phyloP scores from a whole-genome alignment of 2,888 invertebrate species.

The Drosophila neoperkinsi region DNA sequence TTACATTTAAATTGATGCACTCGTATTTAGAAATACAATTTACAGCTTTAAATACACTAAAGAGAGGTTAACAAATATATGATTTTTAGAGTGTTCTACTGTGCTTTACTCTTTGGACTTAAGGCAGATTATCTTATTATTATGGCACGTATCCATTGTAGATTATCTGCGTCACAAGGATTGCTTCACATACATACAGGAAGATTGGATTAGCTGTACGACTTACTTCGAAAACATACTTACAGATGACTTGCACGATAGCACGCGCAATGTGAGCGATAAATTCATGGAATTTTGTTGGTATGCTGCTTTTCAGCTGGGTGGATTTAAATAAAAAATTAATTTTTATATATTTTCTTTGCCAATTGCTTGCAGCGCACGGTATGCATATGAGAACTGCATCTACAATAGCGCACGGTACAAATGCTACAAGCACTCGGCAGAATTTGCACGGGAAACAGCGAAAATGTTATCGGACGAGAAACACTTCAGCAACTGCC shows the following conservation, averaged over 20 bases:
- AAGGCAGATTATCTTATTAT: background rate
- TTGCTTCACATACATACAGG: conserved; percentile 83
- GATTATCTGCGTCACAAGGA: conserved; percentile 84
- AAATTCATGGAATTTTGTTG: conserved; percentile 85
- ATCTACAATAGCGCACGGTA: conserved; percentile 84
- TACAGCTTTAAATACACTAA: background rate
- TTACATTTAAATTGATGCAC: background rate
- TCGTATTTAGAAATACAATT: background rate
- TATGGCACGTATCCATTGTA: conserved; percentile 41
- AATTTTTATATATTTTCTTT: background rate
- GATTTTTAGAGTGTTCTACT: background rate
- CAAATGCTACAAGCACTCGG: conserved; percentile 84
- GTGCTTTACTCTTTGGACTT: background rate
- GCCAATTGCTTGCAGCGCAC: conserved; percentile 71
- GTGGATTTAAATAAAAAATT: background rate
- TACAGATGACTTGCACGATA: conserved; percentile 79
- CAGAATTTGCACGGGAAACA: conserved; percentile 83
- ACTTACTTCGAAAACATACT: conserved; percentile 82
- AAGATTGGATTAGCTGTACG: conserved; percentile 84
- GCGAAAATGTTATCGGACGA: conserved; percentile 85
- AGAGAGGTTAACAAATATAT: background rate
- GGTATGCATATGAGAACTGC: conserved; percentile 85
- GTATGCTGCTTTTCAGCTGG: conserved; percentile 64
- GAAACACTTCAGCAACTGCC: conserved; percentile 84
- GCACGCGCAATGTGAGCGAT: conserved; percentile 76